phyloP scores from a whole-genome alignment of 2,113 vertebrate species.

The Urocynchramus pylzowi region DNA sequence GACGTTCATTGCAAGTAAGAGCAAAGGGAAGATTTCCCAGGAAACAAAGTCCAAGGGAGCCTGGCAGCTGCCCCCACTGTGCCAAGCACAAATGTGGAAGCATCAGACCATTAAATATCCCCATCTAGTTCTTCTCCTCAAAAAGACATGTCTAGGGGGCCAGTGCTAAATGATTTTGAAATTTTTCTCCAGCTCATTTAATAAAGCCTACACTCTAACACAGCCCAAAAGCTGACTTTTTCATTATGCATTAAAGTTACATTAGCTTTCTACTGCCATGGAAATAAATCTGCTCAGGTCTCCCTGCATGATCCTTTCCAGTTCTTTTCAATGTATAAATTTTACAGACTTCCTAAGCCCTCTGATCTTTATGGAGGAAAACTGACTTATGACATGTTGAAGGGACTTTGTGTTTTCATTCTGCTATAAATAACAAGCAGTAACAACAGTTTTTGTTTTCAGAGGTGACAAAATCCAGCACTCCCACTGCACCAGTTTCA shows the following conservation, averaged over 20 bases:
- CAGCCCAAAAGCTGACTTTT: background rate
- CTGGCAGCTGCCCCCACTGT: accelerated
- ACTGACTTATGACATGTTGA: background rate
- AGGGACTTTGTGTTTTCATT: background rate
- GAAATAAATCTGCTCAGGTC: background rate
- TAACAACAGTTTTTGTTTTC: background rate
- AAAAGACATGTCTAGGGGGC: background rate
- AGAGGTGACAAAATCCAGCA: background rate
- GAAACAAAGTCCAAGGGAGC: background rate
- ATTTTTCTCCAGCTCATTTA: background rate
- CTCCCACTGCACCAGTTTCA: background rate
- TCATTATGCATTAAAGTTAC: background rate
- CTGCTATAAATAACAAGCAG: background rate
- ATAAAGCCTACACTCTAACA: background rate
- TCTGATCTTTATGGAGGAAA: background rate
- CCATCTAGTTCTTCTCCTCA: background rate
- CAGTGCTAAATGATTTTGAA: background rate
- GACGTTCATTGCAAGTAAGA: background rate
- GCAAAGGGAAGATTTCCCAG: background rate
- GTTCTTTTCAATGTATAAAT: background rate
- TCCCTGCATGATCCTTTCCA: background rate
- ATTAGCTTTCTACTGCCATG: background rate
- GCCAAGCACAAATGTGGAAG: background rate
- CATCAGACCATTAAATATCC: background rate
- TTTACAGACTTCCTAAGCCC: background rate